These are phyloP conservation scores for Spilogale gracilis DNA, from an alignment of 2,113 vertebrate species.

Conservation along the genomic window DNA sequence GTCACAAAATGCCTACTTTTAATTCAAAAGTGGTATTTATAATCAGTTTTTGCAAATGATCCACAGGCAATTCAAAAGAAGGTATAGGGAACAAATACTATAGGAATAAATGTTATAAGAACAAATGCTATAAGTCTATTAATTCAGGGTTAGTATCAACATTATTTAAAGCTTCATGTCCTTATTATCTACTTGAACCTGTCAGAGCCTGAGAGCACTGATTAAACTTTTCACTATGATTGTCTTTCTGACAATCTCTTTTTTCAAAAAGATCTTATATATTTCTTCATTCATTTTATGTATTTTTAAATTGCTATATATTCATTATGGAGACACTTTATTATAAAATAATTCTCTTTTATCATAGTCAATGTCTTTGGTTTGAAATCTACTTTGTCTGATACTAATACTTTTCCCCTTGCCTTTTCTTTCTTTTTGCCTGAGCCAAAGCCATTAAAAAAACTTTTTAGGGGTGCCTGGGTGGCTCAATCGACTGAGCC, in stretches of 20 bases:
- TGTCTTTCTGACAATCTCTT: neutral
- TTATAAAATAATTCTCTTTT: neutral
- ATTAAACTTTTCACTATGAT: conserved; percentile 4
- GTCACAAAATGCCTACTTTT: neutral
- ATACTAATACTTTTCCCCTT: neutral
- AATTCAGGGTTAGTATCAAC: neutral
- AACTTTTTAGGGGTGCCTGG: neutral
- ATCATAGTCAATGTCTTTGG: neutral
- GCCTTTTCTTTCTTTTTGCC: neutral
- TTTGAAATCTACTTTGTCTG: conserved; percentile 12
- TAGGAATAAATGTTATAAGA: neutral
- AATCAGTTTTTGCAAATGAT: neutral
- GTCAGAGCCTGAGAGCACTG: neutral
- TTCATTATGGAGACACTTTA: neutral
- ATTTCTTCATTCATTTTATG: neutral
- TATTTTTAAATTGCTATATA: neutral
- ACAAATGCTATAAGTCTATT: neutral
- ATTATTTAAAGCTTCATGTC: conserved; percentile 34
- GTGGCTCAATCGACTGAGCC: neutral
- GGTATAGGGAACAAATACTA: neutral
- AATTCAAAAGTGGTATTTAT: neutral
- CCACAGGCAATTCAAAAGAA: conserved; percentile 35
- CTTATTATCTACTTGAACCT: neutral
- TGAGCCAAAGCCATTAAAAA: neutral
- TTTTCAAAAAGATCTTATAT: neutral